Conservation (phyloP, 2,888 invertebrate species). For the Drosophila neotestacea region DNA sequence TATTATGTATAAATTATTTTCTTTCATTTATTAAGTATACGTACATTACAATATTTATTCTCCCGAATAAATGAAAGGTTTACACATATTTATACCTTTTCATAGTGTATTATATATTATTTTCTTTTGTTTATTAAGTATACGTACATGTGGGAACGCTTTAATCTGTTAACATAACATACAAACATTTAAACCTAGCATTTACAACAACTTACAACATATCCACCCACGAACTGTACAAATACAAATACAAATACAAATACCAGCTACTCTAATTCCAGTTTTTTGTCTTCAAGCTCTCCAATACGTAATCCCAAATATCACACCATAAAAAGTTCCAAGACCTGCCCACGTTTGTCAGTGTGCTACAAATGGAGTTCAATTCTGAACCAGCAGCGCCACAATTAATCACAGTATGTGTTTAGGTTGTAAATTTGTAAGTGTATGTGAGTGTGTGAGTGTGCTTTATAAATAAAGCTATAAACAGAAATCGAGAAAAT, state of each 20-base stretch:
- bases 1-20: too few species aligned
- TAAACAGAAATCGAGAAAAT: conserved; percentile 48
- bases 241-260: conserved; percentile 2
- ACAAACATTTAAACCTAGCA: background rate
- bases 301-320: conserved; percentile 31
- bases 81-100: too few species aligned
- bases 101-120: too few species aligned
- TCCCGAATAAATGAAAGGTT: too few species aligned
- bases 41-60: too few species aligned
- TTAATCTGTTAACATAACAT: background rate
- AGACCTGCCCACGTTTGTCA: conserved; percentile 39
- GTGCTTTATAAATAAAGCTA: conserved; percentile 43
- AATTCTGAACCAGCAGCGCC: conserved; percentile 32
- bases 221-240: conserved; percentile 27
- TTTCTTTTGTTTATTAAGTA: too few species aligned
- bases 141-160: conserved; percentile 7
- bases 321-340: conserved; percentile 32
- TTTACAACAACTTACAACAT: conserved; percentile 1
- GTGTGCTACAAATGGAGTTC: conserved; percentile 23
- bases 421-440: conserved; percentile 11
- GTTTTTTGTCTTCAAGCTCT: conserved; percentile 14
- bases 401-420: conserved; percentile 43
- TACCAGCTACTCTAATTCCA: conserved; percentile 17
- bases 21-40: too few species aligned
- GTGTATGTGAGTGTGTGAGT: background rate